phyloP scores from a whole-genome alignment of 2,888 invertebrate genomes.

The Ectropis crepuscularia region DNA sequence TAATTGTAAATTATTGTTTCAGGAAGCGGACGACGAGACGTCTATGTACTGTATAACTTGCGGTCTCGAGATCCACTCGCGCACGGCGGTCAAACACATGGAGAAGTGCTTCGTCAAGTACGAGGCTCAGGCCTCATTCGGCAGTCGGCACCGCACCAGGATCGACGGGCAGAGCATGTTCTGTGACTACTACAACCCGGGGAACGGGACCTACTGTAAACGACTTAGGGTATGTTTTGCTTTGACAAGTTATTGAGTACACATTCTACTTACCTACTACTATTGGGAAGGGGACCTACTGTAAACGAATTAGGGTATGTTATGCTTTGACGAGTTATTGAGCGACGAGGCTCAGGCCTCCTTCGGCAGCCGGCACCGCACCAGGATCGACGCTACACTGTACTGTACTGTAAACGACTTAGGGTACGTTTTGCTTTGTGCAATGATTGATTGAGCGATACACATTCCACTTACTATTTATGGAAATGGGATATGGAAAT shows the following conservation, averaged over 20 bases:
- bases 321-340: too few species aligned
- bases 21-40: conserved; percentile 87
- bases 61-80: conserved; percentile 97
- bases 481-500: too few species aligned
- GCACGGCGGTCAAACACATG: conserved; percentile 97
- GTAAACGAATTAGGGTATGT: conserved; percentile 93
- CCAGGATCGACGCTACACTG: too few species aligned
- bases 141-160: conserved; percentile 96
- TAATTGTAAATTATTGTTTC: conserved; percentile 10
- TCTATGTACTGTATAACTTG: conserved; percentile 98
- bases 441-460: too few species aligned
- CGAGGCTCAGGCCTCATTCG: conserved; percentile 98
- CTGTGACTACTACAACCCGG: conserved; percentile 97
- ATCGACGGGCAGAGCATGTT: conserved; percentile 98
- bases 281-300: conserved; percentile 95
- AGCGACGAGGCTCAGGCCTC: conserved; percentile 99
- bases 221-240: conserved; percentile 87
- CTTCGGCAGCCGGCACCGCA: too few species aligned
- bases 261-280: conserved; percentile 98
- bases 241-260: conserved; percentile 69
- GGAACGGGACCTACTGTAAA: conserved; percentile 97
- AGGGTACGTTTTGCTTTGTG: neutral
- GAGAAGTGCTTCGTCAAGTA: conserved; percentile 99
- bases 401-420: too few species aligned
- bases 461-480: conserved; percentile 99